Percentiles rank a stretch among this genome's conserved stretches.
These are phyloP conservation scores for Stigmatopora nigra DNA, from an alignment of 2,113 vertebrate species.

Conservation along the genomic window DNA sequence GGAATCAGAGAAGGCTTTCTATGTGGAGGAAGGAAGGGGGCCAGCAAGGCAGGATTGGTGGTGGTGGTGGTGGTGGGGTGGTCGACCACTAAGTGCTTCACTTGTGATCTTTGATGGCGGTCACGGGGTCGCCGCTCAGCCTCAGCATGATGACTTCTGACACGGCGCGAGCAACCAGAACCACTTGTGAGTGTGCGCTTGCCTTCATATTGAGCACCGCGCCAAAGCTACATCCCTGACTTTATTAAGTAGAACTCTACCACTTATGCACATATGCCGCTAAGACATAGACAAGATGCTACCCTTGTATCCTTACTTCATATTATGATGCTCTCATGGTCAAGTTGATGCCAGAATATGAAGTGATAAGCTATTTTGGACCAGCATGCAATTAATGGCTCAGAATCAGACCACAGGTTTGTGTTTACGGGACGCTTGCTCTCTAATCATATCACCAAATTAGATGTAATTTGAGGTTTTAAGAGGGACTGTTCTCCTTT, in stretches of 20 bases:
- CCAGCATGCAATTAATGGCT: slow-evolving; percentile 34
- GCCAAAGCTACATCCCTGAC: slow-evolving; percentile 34
- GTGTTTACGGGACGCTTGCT: slow-evolving; percentile 44
- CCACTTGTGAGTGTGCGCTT: slow-evolving; percentile 18
- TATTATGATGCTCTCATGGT: slow-evolving; percentile 7
- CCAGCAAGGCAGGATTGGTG: background rate
- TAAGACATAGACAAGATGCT: slow-evolving; percentile 11
- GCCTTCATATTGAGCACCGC: slow-evolving; percentile 2
- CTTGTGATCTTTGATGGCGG: slow-evolving; percentile 68
- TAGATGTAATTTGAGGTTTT: slow-evolving; percentile 49
- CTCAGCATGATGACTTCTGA: slow-evolving; percentile 72
- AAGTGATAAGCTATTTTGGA: slow-evolving; percentile 18
- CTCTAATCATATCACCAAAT: slow-evolving; percentile 57
- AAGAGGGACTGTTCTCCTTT: slow-evolving; percentile 38
- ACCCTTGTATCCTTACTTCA: background rate
- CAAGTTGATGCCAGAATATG: slow-evolving; percentile 1
- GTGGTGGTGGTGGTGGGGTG: slow-evolving; percentile 21
- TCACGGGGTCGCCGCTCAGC: slow-evolving; percentile 64
- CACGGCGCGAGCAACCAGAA: slow-evolving; percentile 54
- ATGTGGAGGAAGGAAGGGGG: slow-evolving; percentile 31
- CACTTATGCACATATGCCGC: background rate
- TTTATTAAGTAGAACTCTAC: slow-evolving; percentile 19
- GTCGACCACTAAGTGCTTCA: slow-evolving; percentile 56
- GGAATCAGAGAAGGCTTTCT: slow-evolving; percentile 64
- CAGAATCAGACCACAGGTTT: slow-evolving; percentile 26